Conservation (phyloP, 2,797 vertebrate species). For the Pogonophryne albipinna region DNA sequence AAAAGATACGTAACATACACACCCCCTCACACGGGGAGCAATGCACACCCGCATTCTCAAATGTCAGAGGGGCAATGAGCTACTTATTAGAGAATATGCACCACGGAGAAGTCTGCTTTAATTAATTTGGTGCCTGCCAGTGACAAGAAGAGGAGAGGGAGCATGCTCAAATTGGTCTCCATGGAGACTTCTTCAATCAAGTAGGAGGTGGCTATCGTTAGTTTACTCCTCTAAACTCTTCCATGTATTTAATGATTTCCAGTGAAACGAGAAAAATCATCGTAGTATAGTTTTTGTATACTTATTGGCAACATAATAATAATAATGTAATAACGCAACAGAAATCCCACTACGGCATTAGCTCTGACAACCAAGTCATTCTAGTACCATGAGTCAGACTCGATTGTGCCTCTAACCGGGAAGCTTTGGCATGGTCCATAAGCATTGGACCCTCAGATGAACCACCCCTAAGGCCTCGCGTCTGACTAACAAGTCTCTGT, state of each 20-base stretch:
- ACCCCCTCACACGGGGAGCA: conserved; percentile 48
- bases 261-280: background rate
- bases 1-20: conserved; percentile 45
- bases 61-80: conserved; percentile 79
- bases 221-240: conserved; percentile 20
- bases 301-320: background rate
- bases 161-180: conserved; percentile 66
- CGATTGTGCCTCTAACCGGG: conserved; percentile 31
- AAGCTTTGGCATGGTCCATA: conserved; percentile 33
- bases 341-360: conserved; percentile 17
- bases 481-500: conserved; percentile 75
- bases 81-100: conserved; percentile 81
- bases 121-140: conserved; percentile 78
- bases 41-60: conserved; percentile 36
- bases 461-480: conserved; percentile 36
- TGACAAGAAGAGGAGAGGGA: conserved; percentile 60
- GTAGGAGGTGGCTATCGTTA: conserved; percentile 16
- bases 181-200: conserved; percentile 52
- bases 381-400: conserved; percentile 27
- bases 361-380: conserved; percentile 29
- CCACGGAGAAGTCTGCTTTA: conserved; percentile 73
- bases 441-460: conserved; percentile 45
- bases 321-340: conserved; percentile 18
- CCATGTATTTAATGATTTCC: conserved; percentile 4
- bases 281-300: background rate